phyloP scores from a whole-genome alignment of 2,797 vertebrate genomes.

The Cuculus canorus region DNA sequence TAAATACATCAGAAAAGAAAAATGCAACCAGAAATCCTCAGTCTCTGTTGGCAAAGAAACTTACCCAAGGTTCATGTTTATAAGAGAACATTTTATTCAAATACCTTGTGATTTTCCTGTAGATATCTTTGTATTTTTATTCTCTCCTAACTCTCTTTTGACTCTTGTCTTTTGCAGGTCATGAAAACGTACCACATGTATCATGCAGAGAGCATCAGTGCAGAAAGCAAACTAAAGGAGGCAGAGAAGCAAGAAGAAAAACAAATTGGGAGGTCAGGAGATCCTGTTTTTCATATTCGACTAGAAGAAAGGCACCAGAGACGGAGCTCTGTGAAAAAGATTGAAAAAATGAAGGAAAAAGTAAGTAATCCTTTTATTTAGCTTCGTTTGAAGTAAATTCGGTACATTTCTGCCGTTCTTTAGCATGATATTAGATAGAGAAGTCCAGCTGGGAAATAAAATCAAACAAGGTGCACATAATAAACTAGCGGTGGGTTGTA shows the following conservation, averaged over 20 bases:
- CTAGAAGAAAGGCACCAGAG: constrained; percentile 93
- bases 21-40: neutral
- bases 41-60: neutral
- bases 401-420: neutral
- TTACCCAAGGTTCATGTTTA: neutral
- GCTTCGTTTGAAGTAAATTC: constrained; percentile 24
- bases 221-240: constrained; percentile 97
- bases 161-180: constrained; percentile 81
- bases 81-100: neutral
- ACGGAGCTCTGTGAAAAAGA: constrained; percentile 96
- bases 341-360: constrained; percentile 99
- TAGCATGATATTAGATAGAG: neutral
- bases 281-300: constrained; percentile 92
- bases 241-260: constrained; percentile 98
- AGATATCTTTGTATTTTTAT: neutral
- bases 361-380: constrained; percentile 73
- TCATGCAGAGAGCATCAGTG: constrained; percentile 95
- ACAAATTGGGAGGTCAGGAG: constrained; percentile 89
- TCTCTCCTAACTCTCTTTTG: constrained; percentile 21
- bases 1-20: neutral
- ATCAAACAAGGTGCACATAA: neutral
- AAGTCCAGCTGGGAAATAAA: neutral
- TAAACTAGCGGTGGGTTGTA: neutral
- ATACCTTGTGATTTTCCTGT: neutral
- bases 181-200: constrained; percentile 99